These are phyloP conservation scores for Thunnus thynnus DNA, from an alignment of 2,113 vertebrate genomes.

Conservation along the genomic window DNA sequence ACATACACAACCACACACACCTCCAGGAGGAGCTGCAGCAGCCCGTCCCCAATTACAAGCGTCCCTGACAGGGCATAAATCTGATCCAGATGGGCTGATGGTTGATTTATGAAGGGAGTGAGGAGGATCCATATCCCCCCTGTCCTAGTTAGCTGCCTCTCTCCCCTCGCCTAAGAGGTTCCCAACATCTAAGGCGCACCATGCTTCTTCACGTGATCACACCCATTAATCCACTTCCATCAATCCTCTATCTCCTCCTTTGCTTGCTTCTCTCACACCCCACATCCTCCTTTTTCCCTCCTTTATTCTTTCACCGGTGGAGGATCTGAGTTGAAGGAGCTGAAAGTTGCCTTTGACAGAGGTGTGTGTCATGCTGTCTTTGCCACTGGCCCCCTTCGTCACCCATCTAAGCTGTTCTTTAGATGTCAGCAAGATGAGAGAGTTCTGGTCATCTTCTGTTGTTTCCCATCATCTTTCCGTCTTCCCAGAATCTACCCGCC, in stretches of 20 bases:
- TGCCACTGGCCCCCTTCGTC: neutral
- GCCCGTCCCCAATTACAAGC: slow-evolving; percentile 76
- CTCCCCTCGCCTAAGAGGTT: slow-evolving; percentile 48
- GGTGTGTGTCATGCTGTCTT: slow-evolving; percentile 30
- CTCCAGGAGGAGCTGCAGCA: slow-evolving; percentile 54
- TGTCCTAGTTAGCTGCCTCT: slow-evolving; percentile 74
- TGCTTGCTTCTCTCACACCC: slow-evolving; percentile 14
- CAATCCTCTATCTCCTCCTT: slow-evolving; percentile 48
- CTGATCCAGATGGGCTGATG: slow-evolving; percentile 77
- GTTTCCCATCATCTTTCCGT: slow-evolving; percentile 19
- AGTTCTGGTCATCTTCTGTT: slow-evolving; percentile 49
- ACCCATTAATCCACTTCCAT: slow-evolving; percentile 72
- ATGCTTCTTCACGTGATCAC: slow-evolving; percentile 55
- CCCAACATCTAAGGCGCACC: slow-evolving; percentile 55
- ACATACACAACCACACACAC: slow-evolving; percentile 18
- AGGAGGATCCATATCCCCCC: slow-evolving; percentile 69
- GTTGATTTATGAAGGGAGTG: slow-evolving; percentile 77
- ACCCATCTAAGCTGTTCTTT: slow-evolving; percentile 28
- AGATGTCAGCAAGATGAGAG: slow-evolving; percentile 56
- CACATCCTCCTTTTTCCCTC: slow-evolving; percentile 20
- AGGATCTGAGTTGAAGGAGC: slow-evolving; percentile 40
- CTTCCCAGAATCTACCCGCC: neutral
- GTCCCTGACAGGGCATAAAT: slow-evolving; percentile 78
- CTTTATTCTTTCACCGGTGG: slow-evolving; percentile 20
- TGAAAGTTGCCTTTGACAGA: slow-evolving; percentile 40